Evolutionary conservation across 1,140 invertebrate species (phyloP).

Genomic region (Pseudobourletiella spinata): DNA sequence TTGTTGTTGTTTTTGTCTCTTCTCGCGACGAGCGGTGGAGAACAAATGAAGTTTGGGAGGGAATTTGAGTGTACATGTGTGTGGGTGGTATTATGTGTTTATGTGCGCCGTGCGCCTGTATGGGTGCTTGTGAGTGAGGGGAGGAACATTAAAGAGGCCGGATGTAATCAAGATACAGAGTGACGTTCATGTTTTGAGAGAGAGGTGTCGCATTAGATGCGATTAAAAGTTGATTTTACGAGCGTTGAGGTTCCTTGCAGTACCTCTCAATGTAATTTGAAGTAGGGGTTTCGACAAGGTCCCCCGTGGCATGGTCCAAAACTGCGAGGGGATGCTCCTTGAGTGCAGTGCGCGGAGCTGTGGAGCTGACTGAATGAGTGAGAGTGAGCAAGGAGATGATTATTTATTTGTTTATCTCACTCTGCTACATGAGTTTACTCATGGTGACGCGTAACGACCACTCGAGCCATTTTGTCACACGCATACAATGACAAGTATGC

Average conservation of each 20-base stretch:
- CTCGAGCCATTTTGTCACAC: too few relatives aligned
- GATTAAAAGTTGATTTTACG: conserved; percentile 24
- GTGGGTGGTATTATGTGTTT: not conserved
- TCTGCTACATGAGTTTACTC: too few relatives aligned
- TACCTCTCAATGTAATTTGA: conserved; percentile 12
- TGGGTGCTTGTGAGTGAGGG: not conserved
- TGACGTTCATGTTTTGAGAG: conserved; percentile 16
- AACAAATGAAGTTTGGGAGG: not conserved
- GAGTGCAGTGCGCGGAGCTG: too few relatives aligned
- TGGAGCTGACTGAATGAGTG: conserved; percentile 19
- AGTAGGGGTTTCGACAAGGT: conserved; percentile 15
- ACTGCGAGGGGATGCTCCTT: too few relatives aligned
- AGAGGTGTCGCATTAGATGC: conserved; percentile 22
- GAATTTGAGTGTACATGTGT: not conserved
- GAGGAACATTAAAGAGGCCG: not conserved
- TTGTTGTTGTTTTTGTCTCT: too few relatives aligned
- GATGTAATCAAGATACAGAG: conserved; percentile 23
- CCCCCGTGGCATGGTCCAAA: conserved; percentile 12
- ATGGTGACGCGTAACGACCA: too few relatives aligned
- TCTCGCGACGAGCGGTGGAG: too few relatives aligned
- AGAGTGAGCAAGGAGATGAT: conserved; percentile 18
- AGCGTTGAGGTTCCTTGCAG: conserved; percentile 14
- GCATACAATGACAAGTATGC: too few relatives aligned
- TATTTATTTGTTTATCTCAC: not conserved
- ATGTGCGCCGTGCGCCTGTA: too few relatives aligned